Base-by-base conservation (phyloP, 2,113 vertebrate genomes). In the Anguilla japonica region DNA sequence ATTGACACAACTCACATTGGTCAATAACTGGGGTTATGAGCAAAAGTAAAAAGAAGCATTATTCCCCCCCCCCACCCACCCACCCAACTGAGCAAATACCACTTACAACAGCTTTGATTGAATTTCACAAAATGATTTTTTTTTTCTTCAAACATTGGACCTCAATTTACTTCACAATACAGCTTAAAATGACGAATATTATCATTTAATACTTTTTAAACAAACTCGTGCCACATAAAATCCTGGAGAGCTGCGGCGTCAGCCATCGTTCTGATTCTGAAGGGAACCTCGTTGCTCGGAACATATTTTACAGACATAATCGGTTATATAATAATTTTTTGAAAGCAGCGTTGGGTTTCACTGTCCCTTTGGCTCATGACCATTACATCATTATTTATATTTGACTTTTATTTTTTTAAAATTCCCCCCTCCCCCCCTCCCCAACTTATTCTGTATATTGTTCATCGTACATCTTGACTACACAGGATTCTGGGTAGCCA, bases 81-180 rank as follows among this genome's bases (percentile, higher is more conserved):
- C 18, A 5, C 22, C 60, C 60, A 26, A 67, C 22, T 67, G 22
- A 22, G 60, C 22, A 67, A 67, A 67, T 22, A 22, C 22, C 18
- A 67, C 18, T 67, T 22, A 22, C 60, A 67, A 67, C 60, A 67
- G 18, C 60, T 67, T 26, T 67, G 60, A 67, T 26, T 22, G 9
- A 75, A 2, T 34, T 75, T 75, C 22, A 71, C 26, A n/a, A 71
- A 71, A 53, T 39, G 13, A 7, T 40, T 26, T 39, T n/a, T 46
- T 82, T 39, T 79, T 79, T 39, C 5, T 20, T 20, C 29, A 40
- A 81, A 86, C 67, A 26, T 79, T 60, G 83, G 43, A 85, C 34
- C 56, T 81, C 80, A 67, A 84, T 87, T 86, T 63, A 83, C 75
- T 57, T 7, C 79, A 88, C 41, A 83, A 84, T 67, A 71, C 89